Conservation (phyloP, 2,113 vertebrate species). For the Pedionomus torquatus region DNA sequence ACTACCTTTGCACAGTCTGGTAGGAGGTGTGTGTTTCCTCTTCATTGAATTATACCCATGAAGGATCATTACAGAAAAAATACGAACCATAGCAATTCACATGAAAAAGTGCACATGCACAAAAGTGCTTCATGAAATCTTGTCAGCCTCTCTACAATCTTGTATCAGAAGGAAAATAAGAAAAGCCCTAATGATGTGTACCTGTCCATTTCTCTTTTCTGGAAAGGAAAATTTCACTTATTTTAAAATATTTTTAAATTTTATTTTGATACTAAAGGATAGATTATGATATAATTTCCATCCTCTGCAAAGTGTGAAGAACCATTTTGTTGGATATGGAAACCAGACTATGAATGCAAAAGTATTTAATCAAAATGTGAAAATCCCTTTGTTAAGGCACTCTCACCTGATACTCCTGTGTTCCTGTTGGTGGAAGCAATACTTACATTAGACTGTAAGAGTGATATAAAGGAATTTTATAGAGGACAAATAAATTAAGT, state of each 20-base stretch:
- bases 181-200: neutral
- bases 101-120: neutral
- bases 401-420: neutral
- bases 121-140: neutral
- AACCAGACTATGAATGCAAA: neutral
- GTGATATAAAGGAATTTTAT: neutral
- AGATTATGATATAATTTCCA: neutral
- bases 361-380: neutral
- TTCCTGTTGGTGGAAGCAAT: neutral
- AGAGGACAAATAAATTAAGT: conserved; percentile 61
- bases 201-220: neutral
- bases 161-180: neutral
- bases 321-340: neutral
- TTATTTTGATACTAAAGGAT: neutral
- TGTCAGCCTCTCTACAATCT: neutral
- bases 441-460: neutral
- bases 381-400: neutral
- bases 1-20: neutral
- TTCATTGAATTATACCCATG: neutral
- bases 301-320: neutral
- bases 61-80: neutral
- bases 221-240: neutral
- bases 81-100: neutral
- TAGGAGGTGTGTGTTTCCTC: neutral
- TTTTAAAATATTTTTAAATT: neutral